phyloP scores from a whole-genome alignment of 1,140 invertebrate species.

The Theocolax elegans region DNA sequence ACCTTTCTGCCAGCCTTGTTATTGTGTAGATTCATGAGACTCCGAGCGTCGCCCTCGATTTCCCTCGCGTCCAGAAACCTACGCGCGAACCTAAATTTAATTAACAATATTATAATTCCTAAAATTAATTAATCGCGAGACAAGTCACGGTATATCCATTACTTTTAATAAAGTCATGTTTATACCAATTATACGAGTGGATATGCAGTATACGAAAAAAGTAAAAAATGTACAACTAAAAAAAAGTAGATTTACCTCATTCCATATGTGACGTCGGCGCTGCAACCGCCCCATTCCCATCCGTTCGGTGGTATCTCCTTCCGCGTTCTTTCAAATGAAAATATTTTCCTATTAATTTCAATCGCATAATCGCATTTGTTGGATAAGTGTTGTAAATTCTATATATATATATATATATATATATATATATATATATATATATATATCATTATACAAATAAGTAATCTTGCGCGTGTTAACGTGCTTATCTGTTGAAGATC shows the following conservation, averaged over 20 bases:
- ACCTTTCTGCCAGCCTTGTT: conserved; percentile 95
- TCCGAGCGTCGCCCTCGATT: conserved; percentile 84
- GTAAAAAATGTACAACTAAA: background rate
- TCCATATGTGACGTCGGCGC: conserved; percentile 82
- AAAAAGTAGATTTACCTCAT: conserved; percentile 68
- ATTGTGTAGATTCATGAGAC: conserved; percentile 97
- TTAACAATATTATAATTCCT: conserved; percentile 41
- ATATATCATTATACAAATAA: too few species aligned
- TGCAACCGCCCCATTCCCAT: conserved; percentile 92
- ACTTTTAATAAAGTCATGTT: too few species aligned
- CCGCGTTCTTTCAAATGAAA: conserved; percentile 32
- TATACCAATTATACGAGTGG: too few species aligned
- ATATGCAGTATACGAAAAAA: background rate
- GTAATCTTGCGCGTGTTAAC: too few species aligned
- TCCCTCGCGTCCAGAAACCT: conserved; percentile 87
- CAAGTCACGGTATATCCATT: background rate
- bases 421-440: background rate
- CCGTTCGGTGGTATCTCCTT: conserved; percentile 58
- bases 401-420: background rate
- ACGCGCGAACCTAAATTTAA: conserved; percentile 73
- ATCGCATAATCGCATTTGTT: background rate
- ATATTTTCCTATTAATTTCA: background rate
- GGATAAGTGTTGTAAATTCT: too few species aligned
- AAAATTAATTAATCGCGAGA: conserved; percentile 14
- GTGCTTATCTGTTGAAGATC: too few species aligned